Percentiles rank a stretch among this genome's conserved stretches.
Evolutionary conservation across 2,888 invertebrate genomes (phyloP).

Genomic region (Pheosia gnoma): DNA sequence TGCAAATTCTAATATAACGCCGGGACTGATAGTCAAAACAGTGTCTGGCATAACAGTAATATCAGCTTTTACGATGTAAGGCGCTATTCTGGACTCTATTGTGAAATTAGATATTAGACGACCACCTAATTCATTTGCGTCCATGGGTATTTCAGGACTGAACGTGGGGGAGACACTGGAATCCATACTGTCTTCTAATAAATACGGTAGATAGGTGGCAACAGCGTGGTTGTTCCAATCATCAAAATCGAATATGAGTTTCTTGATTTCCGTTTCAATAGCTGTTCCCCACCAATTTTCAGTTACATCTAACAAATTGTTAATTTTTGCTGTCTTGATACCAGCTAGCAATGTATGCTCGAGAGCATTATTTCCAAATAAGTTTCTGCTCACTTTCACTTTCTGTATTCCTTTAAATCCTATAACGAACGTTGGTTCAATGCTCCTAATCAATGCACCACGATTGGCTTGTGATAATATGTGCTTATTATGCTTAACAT

Average conservation of each 20-base stretch:
- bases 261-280: constrained; percentile 88
- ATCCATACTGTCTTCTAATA: constrained; percentile 90
- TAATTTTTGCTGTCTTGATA: constrained; percentile 93
- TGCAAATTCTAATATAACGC: constrained; percentile 95
- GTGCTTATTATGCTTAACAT: constrained; percentile 88
- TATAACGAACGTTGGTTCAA: constrained; percentile 91
- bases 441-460: constrained; percentile 62
- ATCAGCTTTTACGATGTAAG: constrained; percentile 93
- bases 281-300: constrained; percentile 99
- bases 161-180: constrained; percentile 89
- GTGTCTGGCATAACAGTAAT: constrained; percentile 98
- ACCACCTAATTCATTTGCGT: constrained; percentile 90
- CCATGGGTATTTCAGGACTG: constrained; percentile 81
- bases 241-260: constrained; percentile 97
- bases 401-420: constrained; percentile 98
- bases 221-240: constrained; percentile 99
- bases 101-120: constrained; percentile 87
- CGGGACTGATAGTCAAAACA: constrained; percentile 93
- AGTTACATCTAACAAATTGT: constrained; percentile 93
- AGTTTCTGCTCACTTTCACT: constrained; percentile 94
- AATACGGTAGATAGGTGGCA: constrained; percentile 94
- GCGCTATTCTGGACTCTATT: constrained; percentile 85
- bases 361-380: constrained; percentile 92
- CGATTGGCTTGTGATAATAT: constrained; percentile 58
- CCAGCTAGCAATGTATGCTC: constrained; percentile 97